Evolutionary conservation across 1,140 invertebrate genomes (phyloP).

Genomic region (Sitodiplosis mosellana): DNA sequence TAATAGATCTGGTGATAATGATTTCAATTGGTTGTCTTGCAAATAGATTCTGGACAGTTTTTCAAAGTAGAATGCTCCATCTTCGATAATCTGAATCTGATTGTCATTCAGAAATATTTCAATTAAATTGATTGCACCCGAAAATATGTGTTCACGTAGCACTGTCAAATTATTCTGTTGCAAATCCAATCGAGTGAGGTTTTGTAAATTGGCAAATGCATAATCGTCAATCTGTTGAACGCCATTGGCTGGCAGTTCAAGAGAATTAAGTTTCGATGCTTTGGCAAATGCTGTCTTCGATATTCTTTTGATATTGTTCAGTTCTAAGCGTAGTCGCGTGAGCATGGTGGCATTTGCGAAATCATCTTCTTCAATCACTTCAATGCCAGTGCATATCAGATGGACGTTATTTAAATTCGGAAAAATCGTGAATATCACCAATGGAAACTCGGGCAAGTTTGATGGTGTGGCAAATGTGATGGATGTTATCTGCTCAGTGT

Average conservation of each 20-base stretch:
- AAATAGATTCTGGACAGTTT: background rate
- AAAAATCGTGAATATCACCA: too few species aligned
- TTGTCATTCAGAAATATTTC: background rate
- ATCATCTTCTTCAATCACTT: too few species aligned
- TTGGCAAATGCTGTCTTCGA: background rate
- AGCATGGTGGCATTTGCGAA: too few species aligned
- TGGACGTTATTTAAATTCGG: too few species aligned
- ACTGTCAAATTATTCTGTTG: slow-evolving; percentile 1
- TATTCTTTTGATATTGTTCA: background rate
- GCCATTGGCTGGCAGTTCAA: slow-evolving; percentile 1
- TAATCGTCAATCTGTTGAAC: background rate
- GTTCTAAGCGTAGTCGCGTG: background rate
- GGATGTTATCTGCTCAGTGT: too few species aligned
- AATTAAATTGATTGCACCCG: background rate
- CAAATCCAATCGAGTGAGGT: background rate
- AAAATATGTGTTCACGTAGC: background rate
- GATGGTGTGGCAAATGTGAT: too few species aligned
- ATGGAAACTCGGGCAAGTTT: too few species aligned
- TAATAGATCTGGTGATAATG: background rate
- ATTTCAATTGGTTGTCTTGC: background rate
- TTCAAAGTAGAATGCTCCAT: background rate
- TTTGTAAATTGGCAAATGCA: background rate
- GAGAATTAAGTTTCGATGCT: background rate
- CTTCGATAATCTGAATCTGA: slow-evolving; percentile 1
- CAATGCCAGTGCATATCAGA: too few species aligned